Conservation (phyloP, 23 tunicate genomes). For the Diplosoma virens region DNA sequence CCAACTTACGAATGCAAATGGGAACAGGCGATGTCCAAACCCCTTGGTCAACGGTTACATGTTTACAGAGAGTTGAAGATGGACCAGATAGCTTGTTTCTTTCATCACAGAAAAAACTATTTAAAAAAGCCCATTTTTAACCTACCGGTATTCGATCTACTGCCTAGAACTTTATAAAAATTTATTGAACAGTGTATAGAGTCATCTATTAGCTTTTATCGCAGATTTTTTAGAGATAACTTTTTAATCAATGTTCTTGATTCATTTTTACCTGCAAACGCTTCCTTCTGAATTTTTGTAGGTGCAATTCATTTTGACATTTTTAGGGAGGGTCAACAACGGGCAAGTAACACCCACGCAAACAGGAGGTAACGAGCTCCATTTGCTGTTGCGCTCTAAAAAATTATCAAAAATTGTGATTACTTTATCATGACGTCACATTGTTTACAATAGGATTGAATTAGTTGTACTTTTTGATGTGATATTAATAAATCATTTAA, state of each 20-base stretch:
- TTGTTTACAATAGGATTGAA: too few species aligned
- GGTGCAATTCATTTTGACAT: slow-evolving; percentile 1
- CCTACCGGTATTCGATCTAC: too few species aligned
- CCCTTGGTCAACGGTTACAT: neutral
- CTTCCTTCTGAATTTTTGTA: slow-evolving; percentile 1
- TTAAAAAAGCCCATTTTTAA: too few species aligned
- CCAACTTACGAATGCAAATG: slow-evolving; percentile 2
- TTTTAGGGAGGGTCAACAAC: neutral
- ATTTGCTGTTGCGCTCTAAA: neutral
- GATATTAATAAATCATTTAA: too few species aligned
- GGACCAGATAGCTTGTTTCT: neutral
- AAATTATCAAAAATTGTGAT: neutral
- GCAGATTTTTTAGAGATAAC: too few species aligned
- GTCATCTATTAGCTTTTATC: too few species aligned
- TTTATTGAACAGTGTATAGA: too few species aligned
- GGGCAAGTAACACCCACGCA: slow-evolving; percentile 13
- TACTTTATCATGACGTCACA: too few species aligned
- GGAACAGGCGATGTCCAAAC: slow-evolving; percentile 15
- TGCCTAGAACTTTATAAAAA: too few species aligned
- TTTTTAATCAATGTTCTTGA: neutral
- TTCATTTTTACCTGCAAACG: neutral
- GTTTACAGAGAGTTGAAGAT: neutral
- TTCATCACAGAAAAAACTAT: neutral
- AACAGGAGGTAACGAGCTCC: neutral
- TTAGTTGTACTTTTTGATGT: too few species aligned